Evolutionary conservation across 2,113 vertebrate genomes (phyloP), one percentile per base, ranked within the genome.

Genomic region (Butorides virescens): DNA sequence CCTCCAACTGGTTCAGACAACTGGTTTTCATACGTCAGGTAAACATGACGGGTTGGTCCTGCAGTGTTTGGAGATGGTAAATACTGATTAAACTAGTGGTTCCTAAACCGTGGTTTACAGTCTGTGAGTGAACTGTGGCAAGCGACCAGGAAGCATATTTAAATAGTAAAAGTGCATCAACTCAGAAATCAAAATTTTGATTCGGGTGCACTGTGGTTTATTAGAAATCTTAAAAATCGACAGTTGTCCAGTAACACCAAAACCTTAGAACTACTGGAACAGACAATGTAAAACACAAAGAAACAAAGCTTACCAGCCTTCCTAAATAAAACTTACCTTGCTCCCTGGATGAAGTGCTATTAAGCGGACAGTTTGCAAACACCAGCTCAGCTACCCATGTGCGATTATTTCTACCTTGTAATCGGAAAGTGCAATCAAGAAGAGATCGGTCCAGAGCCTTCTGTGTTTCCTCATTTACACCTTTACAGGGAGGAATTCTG

Each of bases 371-470:
- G 97, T 99, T 99, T 93, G 99, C 98, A 98, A 99, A 99, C 85
- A 99, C 98, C 96, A 99, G 98, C 94, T 99, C 99, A 71, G 99
- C 99, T 95, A 99, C 99, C 99, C 99, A 99, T 0, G 99, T 99
- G 91, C 99, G 98, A 95, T 99, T 99, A 97, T 99, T 99, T 97
- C 99, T 99, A 94, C 99, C 99, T 98, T 99, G 99, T 93, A 99
- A 97, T 53, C 99, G 98, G 98, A 99, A 99, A 97, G 99, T 99
- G 98, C 99, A 99, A 97, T 99, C 99, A 61, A 99, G 98, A 70
- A 99, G 98, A 88, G 98, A 99, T 36, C 99, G 99, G 68, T 99
- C 99, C 84, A 99, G 98, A 96, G 99, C 98, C 97, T 98, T 99
- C 97, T 99, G 99, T 0, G 99, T 99, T 98, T 99, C 99, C 93